Percentiles rank a stretch among this genome's conserved stretches.
Conservation (phyloP, 2,888 invertebrate species). For the Drosophila peninsularis region DNA sequence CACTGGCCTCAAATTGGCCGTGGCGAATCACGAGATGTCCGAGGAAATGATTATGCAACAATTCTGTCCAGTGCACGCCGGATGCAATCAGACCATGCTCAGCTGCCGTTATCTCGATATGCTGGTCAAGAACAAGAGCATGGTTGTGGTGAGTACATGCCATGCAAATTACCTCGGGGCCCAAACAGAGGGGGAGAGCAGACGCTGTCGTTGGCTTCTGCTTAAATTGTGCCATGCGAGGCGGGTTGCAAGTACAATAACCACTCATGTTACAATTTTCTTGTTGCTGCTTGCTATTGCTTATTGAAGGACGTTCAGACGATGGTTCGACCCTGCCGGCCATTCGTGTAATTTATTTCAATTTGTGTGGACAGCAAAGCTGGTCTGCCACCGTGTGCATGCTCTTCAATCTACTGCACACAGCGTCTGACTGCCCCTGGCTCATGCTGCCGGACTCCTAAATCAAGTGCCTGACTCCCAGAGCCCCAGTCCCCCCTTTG, state of each 20-base stretch:
- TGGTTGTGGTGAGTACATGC: conserved; percentile 87
- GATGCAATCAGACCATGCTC: conserved; percentile 88
- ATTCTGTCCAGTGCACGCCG: conserved; percentile 85
- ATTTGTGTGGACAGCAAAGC: conserved; percentile 78
- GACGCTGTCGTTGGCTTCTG: conserved; percentile 38
- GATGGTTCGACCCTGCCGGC: conserved; percentile 59
- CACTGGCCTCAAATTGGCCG: conserved; percentile 89
- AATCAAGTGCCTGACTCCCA: conserved; percentile 56
- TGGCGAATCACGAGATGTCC: conserved; percentile 91
- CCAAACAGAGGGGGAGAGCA: background rate
- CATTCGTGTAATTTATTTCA: conserved; percentile 78
- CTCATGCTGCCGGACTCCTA: conserved; percentile 61
- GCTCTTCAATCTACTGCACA: conserved; percentile 76
- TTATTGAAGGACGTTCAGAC: conserved; percentile 57
- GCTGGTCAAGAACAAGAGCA: conserved; percentile 88
- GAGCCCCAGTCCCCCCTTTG: conserved; percentile 10
- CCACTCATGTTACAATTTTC: conserved; percentile 57
- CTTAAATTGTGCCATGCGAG: conserved; percentile 62
- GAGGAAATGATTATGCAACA: conserved; percentile 85
- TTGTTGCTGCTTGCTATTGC: conserved; percentile 26
- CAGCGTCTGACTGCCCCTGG: conserved; percentile 31
- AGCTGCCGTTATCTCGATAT: conserved; percentile 92
- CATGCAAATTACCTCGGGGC: conserved; percentile 71
- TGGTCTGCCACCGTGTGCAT: conserved; percentile 55
- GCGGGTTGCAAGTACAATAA: conserved; percentile 64